A percentile compares a stretch with the other conserved stretches of the same genome.
Evolutionary conservation across 2,797 vertebrate genomes (phyloP).

Genomic region (Eospalax fontanierii): DNA sequence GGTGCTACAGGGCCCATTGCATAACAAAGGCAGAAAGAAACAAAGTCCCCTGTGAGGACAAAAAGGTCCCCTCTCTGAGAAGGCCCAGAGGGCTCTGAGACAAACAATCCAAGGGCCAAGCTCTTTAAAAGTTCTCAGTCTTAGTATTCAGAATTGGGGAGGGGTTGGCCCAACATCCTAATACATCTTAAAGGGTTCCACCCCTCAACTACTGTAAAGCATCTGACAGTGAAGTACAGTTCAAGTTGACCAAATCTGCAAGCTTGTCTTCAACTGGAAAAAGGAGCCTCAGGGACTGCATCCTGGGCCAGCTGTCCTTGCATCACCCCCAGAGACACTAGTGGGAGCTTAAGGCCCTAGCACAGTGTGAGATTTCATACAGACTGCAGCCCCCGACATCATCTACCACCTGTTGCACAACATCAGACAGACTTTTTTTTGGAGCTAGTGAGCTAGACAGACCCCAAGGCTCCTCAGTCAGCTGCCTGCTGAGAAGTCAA

Average conservation of each 20-base stretch:
- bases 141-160: constrained; percentile 56
- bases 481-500: constrained; percentile 66
- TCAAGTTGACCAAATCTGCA: constrained; percentile 82
- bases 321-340: constrained; percentile 78
- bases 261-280: constrained; percentile 79
- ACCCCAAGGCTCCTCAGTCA: constrained; percentile 69
- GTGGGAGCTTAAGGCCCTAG: constrained; percentile 68
- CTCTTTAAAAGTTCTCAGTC: constrained; percentile 70
- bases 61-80: constrained; percentile 63
- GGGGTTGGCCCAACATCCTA: constrained; percentile 26
- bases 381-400: constrained; percentile 67
- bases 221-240: constrained; percentile 89
- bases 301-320: constrained; percentile 82
- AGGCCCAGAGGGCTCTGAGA: constrained; percentile 36
- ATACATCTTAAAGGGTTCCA: constrained; percentile 73
- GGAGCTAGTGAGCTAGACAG: constrained; percentile 61
- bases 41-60: constrained; percentile 65
- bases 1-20: constrained; percentile 29
- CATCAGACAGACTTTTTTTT: constrained; percentile 84
- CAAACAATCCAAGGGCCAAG: constrained; percentile 64
- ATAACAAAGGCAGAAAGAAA: constrained; percentile 77
- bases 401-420: constrained; percentile 86
- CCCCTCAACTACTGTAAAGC: constrained; percentile 86
- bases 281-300: constrained; percentile 74
- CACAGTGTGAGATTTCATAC: constrained; percentile 82